Conservation (phyloP, 2,113 vertebrate genomes). For the Tupaia chinensis region DNA sequence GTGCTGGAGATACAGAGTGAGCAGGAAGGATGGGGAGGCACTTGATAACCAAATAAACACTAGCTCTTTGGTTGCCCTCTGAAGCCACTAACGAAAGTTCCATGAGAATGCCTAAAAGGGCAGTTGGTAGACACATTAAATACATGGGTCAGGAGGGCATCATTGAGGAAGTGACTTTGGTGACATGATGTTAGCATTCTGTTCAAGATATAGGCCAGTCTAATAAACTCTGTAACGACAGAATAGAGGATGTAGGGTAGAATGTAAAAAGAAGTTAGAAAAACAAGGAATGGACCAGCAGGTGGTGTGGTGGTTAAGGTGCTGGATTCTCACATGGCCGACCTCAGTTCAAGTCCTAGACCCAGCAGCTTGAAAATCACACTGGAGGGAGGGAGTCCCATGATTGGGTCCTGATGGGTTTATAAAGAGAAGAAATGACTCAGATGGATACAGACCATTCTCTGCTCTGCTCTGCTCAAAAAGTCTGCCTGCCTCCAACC, state of each 20-base stretch:
- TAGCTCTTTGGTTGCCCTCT: neutral
- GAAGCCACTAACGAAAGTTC: neutral
- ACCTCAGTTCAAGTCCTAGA: too few species aligned
- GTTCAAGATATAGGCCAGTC: neutral
- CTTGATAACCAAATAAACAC: neutral
- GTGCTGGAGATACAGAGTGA: neutral
- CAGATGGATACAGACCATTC: too few species aligned
- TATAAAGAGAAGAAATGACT: too few species aligned
- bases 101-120: neutral
- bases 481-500: too few species aligned
- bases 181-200: neutral
- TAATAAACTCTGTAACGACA: neutral
- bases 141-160: neutral
- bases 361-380: too few species aligned
- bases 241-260: accelerated
- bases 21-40: neutral
- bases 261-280: neutral
- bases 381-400: too few species aligned
- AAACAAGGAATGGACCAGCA: neutral
- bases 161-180: neutral
- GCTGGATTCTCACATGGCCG: too few species aligned
- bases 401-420: too few species aligned
- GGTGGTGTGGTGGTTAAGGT: too few species aligned
- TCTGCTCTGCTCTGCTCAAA: too few species aligned
- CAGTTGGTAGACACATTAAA: neutral